Base-by-base conservation (phyloP, 1,140 invertebrate genomes). In the Drosophila nikananu region DNA sequence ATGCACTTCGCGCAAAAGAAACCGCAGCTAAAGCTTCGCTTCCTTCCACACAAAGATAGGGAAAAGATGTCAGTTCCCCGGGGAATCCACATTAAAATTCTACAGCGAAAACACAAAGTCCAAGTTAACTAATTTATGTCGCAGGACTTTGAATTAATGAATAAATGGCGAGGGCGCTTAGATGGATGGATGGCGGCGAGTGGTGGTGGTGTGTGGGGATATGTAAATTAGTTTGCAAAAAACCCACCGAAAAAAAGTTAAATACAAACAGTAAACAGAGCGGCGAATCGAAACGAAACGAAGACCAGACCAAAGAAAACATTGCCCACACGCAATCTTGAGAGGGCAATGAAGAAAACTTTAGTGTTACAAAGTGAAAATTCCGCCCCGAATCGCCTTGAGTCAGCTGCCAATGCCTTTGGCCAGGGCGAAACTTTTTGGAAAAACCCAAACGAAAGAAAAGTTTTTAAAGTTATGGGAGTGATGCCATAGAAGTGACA, bases 81-180 rank as follows among this genome's bases (percentile, higher is more conserved):
- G 80, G 37, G 71, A 63, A 52, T 68, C 68, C 67, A 76, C 86
- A 91, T 90, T 90, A 86, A 86, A 86, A 86, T 86, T 91, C 86
- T 86, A 81, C 49, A 41, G 58, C 71, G 63, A 70, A 55, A 81
- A 80, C 64, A 75, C 75, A 46, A 46, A 84, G 64, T 86, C 80
- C 83, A 77, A 86, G 77, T 91, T 86, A 91, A 91, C 86, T 91
- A 91, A 91, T 91, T 91, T 91, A 91, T 91, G 86, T 91, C 80
- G 87, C 72, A 86, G 87, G 83, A 91, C 86, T 91, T 91, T 74
- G 77, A 91, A 91, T 91, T 91, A 91, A 91, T 91, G 86, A 91
- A 86, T 86, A 83, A 91, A 91, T 86, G 86, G 81, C 78, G 81
- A 80, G 86, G 86, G 81, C 78, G 77, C 86, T 79, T 81, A 90